phyloP scores from a whole-genome alignment of 1,140 invertebrate species.

The Drosophila kepulauana region DNA sequence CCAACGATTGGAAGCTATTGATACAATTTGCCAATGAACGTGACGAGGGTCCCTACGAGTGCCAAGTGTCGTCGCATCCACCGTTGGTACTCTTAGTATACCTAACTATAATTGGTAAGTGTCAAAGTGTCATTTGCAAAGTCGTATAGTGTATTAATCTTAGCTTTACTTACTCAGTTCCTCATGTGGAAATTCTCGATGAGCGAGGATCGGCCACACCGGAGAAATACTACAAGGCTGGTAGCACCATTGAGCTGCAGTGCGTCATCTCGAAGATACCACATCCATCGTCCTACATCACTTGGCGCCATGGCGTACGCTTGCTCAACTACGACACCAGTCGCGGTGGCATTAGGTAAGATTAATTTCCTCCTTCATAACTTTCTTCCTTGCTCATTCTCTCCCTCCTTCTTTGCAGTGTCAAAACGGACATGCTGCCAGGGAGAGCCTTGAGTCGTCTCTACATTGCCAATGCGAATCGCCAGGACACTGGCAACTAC shows the following conservation, averaged over 20 bases:
- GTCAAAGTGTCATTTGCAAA: no score
- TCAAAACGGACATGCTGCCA: slow-evolving; percentile 92
- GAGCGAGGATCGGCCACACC: slow-evolving; percentile 91
- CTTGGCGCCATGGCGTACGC: slow-evolving; percentile 91
- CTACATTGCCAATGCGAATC: slow-evolving; percentile 93
- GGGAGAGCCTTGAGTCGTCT: slow-evolving; percentile 91
- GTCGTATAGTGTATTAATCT: no score
- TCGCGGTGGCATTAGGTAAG: slow-evolving; percentile 93
- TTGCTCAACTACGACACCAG: slow-evolving; percentile 94
- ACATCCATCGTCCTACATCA: slow-evolving; percentile 91
- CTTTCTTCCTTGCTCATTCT: no score
- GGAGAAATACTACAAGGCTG: slow-evolving; percentile 94
- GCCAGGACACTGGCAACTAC: slow-evolving; percentile 94
- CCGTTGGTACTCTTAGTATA: slow-evolving; percentile 90
- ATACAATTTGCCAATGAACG: slow-evolving; percentile 90
- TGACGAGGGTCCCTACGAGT: slow-evolving; percentile 92
- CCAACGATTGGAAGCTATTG: slow-evolving; percentile 92
- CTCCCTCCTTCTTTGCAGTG: slow-evolving; percentile 86
- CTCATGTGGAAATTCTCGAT: slow-evolving; percentile 93
- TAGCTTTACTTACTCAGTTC: slow-evolving; percentile 86
- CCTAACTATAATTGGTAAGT: slow-evolving; percentile 91
- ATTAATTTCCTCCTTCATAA: background rate
- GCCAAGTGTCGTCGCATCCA: slow-evolving; percentile 92
- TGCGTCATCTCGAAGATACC: slow-evolving; percentile 93
- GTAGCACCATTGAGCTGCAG: slow-evolving; percentile 93